Evolutionary conservation across 2,113 vertebrate genomes (phyloP).

Genomic region (Alaudala cheleensis): DNA sequence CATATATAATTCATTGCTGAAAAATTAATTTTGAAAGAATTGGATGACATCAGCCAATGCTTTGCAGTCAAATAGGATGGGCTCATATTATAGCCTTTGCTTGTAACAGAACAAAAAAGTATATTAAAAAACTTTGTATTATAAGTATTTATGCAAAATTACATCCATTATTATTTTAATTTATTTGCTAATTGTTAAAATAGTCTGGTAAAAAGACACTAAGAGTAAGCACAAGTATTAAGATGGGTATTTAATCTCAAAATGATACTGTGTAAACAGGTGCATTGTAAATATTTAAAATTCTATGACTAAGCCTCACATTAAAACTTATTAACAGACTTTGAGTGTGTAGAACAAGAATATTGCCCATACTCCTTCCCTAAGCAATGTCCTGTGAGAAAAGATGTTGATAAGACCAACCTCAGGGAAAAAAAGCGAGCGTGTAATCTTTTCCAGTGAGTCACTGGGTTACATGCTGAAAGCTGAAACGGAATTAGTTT

Average conservation of each 20-base stretch:
- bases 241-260: conserved; percentile 48
- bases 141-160: neutral
- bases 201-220: neutral
- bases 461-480: neutral
- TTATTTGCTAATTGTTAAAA: conserved; percentile 48
- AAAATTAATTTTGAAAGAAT: neutral
- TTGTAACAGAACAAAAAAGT: neutral
- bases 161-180: neutral
- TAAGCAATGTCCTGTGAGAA: conserved; percentile 10
- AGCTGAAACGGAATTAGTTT: neutral
- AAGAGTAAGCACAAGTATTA: neutral
- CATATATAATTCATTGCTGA: neutral
- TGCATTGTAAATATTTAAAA: conserved; percentile 70
- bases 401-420: neutral
- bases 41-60: neutral
- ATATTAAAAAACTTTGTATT: neutral
- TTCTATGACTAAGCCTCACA: conserved; percentile 49
- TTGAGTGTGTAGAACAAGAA: conserved; percentile 13
- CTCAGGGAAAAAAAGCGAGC: neutral
- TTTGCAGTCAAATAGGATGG: neutral
- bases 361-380: neutral
- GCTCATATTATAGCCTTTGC: neutral
- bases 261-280: conserved; percentile 53
- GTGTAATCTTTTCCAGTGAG: neutral
- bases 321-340: conserved; percentile 66